Evolutionary conservation across 2,113 vertebrate species (phyloP), one percentile per base, ranked within the genome.

Genomic region (Callipepla californica): DNA sequence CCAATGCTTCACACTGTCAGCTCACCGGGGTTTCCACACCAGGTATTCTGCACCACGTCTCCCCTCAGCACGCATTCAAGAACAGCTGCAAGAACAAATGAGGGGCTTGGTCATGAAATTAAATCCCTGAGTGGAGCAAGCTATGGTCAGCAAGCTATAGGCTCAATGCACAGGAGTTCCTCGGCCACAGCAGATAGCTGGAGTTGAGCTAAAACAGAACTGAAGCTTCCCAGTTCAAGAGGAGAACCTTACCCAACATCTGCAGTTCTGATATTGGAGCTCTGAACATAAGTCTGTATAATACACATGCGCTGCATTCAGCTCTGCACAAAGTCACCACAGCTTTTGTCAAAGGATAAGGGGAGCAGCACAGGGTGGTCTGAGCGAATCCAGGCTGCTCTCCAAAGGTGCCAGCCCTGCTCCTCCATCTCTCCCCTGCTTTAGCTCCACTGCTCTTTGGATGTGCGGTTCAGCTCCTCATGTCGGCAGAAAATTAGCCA

Each of bases 351-450:
- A 23, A 53, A 36, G 53, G 59, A 69, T 17, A 48, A 48, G 16
- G 3, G 57, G 17, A 66, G 44, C 34, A 70, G 61, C 0, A 1
- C 11, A 0, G 0, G 44, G 36, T 59, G n/a, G 28, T 59, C 57
- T 3, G 5, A 57, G 22, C 12, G 11, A 3, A 55, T 18, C 21
- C 25, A 45, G 18, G 25, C 22, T 32, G 22, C 32, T 44, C 4
- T 13, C 22, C 77, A 32, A 36, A 59, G 32, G 48, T 19, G 18
- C 42, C 44, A 17, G 7, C 1, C 21, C 3, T 40, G 61, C 36
- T 47, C 25, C 6, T 30, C 7, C 7, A 17, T 4, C 4, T 14
- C 65, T 62, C 28, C 34, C 20, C n/a, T 63, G 22, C 12, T 50
- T 55, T 57, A 79, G 28, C 38, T 75, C 48, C 55, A 47, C 48